A percentile compares a stretch with the other conserved stretches of the same genome.
Conservation (phyloP, 1,140 invertebrate species). For the Drosophila nannoptera region DNA sequence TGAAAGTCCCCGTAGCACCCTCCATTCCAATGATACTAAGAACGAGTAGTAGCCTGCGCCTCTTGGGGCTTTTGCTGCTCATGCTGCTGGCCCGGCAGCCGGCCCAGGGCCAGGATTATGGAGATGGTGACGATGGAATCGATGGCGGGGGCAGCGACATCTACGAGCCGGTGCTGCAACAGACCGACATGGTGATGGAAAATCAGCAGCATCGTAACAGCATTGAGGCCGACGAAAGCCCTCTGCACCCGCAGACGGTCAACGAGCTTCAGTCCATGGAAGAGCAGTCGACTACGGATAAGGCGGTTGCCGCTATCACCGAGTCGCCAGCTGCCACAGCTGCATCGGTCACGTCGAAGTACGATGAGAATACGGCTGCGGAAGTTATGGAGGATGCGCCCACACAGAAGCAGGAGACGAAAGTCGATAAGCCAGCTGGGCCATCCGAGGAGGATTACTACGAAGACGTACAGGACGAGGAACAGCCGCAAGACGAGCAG, state of each 20-base stretch:
- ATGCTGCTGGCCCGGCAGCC: constrained; percentile 29
- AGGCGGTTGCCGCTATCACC: not conserved
- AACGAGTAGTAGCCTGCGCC: constrained; percentile 43
- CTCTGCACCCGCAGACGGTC: constrained; percentile 22
- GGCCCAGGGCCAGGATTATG: constrained; percentile 25
- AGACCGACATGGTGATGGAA: constrained; percentile 45
- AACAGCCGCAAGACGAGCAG: constrained; percentile 9
- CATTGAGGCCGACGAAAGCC: constrained; percentile 33
- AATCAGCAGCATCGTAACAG: constrained; percentile 52
- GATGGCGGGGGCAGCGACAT: constrained; percentile 53
- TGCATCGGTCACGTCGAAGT: constrained; percentile 11
- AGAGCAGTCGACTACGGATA: constrained; percentile 34
- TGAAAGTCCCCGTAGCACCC: constrained; percentile 1
- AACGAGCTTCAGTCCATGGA: constrained; percentile 24
- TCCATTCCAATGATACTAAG: constrained; percentile 54
- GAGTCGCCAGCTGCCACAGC: constrained; percentile 26
- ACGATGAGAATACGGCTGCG: constrained; percentile 44
- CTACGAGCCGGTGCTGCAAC: constrained; percentile 57
- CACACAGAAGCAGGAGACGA: constrained; percentile 37
- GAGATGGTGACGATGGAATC: constrained; percentile 46
- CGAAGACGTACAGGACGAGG: constrained; percentile 46
- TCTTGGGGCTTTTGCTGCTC: constrained; percentile 39
- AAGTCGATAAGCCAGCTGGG: constrained; percentile 26
- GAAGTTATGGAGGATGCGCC: constrained; percentile 54
- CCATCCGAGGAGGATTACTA: constrained; percentile 51